phyloP scores from a whole-genome alignment of 2,888 invertebrate genomes.

The Campaea margaritaria region DNA sequence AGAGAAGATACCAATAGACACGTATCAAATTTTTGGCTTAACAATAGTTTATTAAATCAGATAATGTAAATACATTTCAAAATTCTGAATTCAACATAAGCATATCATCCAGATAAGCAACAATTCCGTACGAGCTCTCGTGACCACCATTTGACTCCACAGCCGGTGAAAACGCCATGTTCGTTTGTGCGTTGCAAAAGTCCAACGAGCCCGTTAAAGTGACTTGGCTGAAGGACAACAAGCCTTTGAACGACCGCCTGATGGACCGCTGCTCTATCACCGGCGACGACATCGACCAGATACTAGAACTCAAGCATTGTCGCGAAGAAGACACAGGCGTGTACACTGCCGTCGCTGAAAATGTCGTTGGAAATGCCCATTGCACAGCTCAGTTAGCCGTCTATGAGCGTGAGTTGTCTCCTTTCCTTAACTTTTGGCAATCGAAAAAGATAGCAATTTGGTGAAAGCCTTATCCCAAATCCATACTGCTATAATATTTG shows the following conservation, averaged over 20 bases:
- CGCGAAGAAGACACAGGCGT: conserved; percentile 93
- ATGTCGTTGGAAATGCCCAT: conserved; percentile 91
- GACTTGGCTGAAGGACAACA: conserved; percentile 95
- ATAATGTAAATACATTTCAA: conserved; percentile 2
- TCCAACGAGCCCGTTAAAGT: conserved; percentile 87
- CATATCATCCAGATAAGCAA: conserved; percentile 32
- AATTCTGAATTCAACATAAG: conserved; percentile 11
- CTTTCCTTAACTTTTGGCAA: conserved; percentile 33
- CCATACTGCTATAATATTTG: background rate
- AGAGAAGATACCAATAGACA: conserved; percentile 8
- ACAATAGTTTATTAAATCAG: background rate
- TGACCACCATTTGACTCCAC: conserved; percentile 69
- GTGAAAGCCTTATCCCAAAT: conserved; percentile 6
- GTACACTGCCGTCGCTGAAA: conserved; percentile 95
- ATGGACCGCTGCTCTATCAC: conserved; percentile 90
- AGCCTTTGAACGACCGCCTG: conserved; percentile 89
- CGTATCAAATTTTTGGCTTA: background rate
- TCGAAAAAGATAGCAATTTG: conserved; percentile 27
- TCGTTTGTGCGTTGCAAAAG: conserved; percentile 90
- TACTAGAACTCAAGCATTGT: conserved; percentile 91
- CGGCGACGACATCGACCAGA: conserved; percentile 85
- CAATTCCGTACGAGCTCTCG: conserved; percentile 71
- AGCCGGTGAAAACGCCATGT: conserved; percentile 94
- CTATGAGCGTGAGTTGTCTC: conserved; percentile 89
- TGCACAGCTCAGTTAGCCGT: conserved; percentile 95